These are phyloP conservation scores for Drosophila ananassae DNA, from an alignment of 1,140 invertebrate species.

Conservation along the genomic window DNA sequence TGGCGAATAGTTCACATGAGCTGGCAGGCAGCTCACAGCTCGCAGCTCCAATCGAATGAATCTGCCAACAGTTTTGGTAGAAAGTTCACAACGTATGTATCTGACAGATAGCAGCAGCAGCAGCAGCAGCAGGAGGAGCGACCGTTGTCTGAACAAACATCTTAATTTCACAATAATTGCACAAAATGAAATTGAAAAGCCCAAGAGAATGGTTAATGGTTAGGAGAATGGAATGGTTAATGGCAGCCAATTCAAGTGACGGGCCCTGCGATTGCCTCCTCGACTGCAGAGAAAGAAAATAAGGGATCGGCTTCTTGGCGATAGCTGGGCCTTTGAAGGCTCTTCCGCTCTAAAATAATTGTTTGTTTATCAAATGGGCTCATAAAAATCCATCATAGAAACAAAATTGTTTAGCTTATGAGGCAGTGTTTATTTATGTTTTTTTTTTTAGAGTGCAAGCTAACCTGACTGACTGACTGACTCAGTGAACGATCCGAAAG, in stretches of 20 bases:
- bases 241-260: conserved; percentile 45
- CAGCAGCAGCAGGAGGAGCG: conserved; percentile 8
- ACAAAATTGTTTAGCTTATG: background rate
- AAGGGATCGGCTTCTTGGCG: background rate
- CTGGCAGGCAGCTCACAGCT: background rate
- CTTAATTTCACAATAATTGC: conserved; percentile 80
- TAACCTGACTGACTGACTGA: conserved; percentile 22
- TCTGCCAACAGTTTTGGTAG: conserved; percentile 38
- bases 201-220: conserved; percentile 33
- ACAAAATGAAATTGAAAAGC: conserved; percentile 68
- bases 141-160: conserved; percentile 55
- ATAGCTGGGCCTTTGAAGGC: background rate
- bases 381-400: background rate
- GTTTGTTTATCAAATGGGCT: background rate
- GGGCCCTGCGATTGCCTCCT: conserved; percentile 14
- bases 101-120: conserved; percentile 14
- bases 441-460: background rate
- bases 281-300: conserved; percentile 18
- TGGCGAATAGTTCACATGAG: conserved; percentile 64
- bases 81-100: conserved; percentile 59
- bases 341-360: background rate
- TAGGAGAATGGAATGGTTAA: conserved; percentile 52
- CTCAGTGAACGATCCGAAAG: conserved; percentile 59
- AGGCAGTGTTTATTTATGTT: background rate
- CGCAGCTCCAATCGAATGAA: conserved; percentile 40